These are phyloP conservation scores for Callionymus lyra DNA, from an alignment of 2,113 vertebrate species.

Conservation along the genomic window DNA sequence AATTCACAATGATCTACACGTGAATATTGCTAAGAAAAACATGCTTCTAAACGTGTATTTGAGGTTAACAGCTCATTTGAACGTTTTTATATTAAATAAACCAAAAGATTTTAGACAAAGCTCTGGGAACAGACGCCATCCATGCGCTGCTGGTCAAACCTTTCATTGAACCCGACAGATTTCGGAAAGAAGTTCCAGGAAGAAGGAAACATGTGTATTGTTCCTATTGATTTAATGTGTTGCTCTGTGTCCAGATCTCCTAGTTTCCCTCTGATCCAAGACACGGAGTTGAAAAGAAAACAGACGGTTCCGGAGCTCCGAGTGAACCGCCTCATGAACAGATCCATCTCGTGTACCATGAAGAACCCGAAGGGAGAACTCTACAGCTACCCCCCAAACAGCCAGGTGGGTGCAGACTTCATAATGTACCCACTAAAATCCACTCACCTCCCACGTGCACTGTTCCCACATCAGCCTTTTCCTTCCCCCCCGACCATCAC, in stretches of 20 bases:
- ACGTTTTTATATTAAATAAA: too few relatives aligned
- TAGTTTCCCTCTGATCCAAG: constrained; percentile 93
- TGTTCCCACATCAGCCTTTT: constrained; percentile 36
- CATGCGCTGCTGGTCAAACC: too few relatives aligned
- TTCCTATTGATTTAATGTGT: constrained; percentile 1
- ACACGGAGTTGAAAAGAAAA: constrained; percentile 90
- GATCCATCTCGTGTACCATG: constrained; percentile 91
- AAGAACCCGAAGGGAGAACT: constrained; percentile 95
- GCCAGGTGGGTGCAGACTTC: constrained; percentile 85
- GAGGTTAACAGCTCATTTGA: too few relatives aligned
- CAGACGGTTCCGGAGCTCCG: constrained; percentile 86
- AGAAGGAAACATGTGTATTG: too few relatives aligned
- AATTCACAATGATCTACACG: too few relatives aligned
- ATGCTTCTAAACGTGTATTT: too few relatives aligned
- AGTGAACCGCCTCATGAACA: constrained; percentile 91
- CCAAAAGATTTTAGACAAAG: too few relatives aligned
- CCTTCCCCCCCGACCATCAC: constrained; percentile 21
- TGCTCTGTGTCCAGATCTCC: constrained; percentile 74
- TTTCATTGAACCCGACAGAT: too few relatives aligned
- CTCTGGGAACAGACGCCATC: too few relatives aligned
- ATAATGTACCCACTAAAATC: constrained; percentile 6
- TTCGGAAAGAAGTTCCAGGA: neutral
- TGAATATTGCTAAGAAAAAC: too few relatives aligned
- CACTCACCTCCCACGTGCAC: constrained; percentile 28
- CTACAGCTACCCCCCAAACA: constrained; percentile 84